Base-by-base conservation (phyloP, 1,140 invertebrate genomes). In the Aleiodes sp. region DNA sequence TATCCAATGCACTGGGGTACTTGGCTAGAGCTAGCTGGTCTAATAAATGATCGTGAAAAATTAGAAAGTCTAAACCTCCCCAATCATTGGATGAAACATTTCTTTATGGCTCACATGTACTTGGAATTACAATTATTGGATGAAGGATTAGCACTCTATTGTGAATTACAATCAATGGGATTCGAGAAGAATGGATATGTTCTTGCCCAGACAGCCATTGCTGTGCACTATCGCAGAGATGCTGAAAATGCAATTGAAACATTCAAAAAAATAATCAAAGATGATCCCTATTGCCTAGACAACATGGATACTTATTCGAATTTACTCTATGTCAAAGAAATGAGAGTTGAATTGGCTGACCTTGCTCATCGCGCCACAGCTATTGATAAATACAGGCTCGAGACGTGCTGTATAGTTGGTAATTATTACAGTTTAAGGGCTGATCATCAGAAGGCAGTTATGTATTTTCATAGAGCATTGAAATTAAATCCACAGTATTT, bases 291-390 rank as follows among this genome's bases (percentile, higher is more conserved):
- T 82, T 89, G 97, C 63, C 84, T 99, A 26, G 97, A 99, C 78
- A 96, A 98, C 81, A 93, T 98, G 89, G 98, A 99, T 86, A 95
- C 93, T 0, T 98, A 96, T 83, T 98, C 96, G n/a, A 98, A 99
- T 88, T 86, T 98, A 43, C 86, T 99, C 6, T 99, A 98, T 82
- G 94, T 98, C 4, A 95, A 96, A 87, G 96, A 98, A 82, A 91
- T 96, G 86, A 91, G 94, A 78, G 94, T 94, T 65, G 96, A 99
- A 83, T 86, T 99, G 70, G 95, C 97, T 6, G 90, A 95, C 84
- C 88, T 99, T 68, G 98, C 98, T 6, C 96, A 99, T 80, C 92
- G 93, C 76, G 94, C 95, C 33, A 94, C 94, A 31, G 92, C 94
- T 80, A 96, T 98, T 72, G 97, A 99, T 83, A 98, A 98, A 87